Conservation (phyloP, 2,888 invertebrate species). For the Linyphia triangularis region DNA sequence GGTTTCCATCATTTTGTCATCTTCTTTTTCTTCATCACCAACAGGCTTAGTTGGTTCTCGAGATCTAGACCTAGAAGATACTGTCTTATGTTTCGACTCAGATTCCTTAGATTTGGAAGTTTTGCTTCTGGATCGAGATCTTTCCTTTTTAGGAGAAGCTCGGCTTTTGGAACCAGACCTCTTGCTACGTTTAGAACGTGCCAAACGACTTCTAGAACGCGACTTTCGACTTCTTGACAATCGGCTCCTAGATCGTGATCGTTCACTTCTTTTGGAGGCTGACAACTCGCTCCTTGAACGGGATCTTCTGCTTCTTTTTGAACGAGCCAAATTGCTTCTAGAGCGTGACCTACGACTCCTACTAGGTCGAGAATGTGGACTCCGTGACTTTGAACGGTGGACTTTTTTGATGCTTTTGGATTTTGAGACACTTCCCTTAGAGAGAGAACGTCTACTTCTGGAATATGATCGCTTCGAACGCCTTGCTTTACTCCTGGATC, state of each 20-base stretch:
- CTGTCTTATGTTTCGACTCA: slow-evolving; percentile 11
- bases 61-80: slow-evolving; percentile 56
- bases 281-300: slow-evolving; percentile 45
- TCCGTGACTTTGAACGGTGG: slow-evolving; percentile 47
- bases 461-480: slow-evolving; percentile 59
- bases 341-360: slow-evolving; percentile 55
- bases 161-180: slow-evolving; percentile 30
- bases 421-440: slow-evolving; percentile 47
- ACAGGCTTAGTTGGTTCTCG: slow-evolving; percentile 26
- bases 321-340: slow-evolving; percentile 12
- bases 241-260: slow-evolving; percentile 58
- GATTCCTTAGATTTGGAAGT: slow-evolving; percentile 22
- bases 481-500: slow-evolving; percentile 56
- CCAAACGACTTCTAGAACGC: slow-evolving; percentile 18
- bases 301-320: slow-evolving; percentile 47
- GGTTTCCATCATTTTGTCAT: background rate
- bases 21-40: slow-evolving; percentile 28
- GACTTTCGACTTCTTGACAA: slow-evolving; percentile 29
- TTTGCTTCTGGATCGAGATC: slow-evolving; percentile 51
- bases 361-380: slow-evolving; percentile 45
- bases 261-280: slow-evolving; percentile 38
- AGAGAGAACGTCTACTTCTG: slow-evolving; percentile 53
- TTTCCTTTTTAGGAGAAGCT: slow-evolving; percentile 19
- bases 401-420: slow-evolving; percentile 39
- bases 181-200: slow-evolving; percentile 23